phyloP scores from a whole-genome alignment of 2,113 vertebrate genomes.

The Alouatta palliata region DNA sequence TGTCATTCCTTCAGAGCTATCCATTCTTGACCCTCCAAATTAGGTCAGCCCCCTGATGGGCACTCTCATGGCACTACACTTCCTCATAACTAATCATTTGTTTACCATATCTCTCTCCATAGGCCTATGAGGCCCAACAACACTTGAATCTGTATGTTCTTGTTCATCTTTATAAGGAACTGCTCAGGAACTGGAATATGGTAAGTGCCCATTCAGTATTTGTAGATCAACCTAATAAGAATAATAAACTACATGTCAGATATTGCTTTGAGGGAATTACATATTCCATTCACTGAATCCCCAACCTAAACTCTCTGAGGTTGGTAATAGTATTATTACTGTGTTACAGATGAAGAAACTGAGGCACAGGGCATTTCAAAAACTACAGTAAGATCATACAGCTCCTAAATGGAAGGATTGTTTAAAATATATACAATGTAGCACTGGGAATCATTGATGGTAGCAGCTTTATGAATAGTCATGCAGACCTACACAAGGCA shows the following conservation, averaged over 20 bases:
- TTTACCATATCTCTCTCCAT: neutral
- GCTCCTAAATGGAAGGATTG: neutral
- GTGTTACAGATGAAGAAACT: neutral
- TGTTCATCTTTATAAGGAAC: neutral
- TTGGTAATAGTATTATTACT: neutral
- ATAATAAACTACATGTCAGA: neutral
- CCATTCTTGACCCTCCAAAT: neutral
- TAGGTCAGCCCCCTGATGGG: neutral
- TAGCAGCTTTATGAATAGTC: neutral
- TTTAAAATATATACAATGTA: neutral
- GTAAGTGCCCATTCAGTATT: neutral
- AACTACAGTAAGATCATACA: conserved; percentile 11
- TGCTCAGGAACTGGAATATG: neutral
- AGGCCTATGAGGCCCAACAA: neutral
- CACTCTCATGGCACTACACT: neutral
- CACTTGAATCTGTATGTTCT: neutral
- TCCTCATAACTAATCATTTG: neutral
- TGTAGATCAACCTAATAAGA: conserved; percentile 8
- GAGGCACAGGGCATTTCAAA: neutral
- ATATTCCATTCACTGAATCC: neutral
- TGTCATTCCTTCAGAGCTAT: neutral
- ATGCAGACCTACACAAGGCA: neutral
- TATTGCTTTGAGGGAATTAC: neutral
- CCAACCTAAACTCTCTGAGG: neutral
- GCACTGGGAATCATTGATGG: neutral